Percentiles rank a stretch among this genome's conserved stretches.
These are phyloP conservation scores for Ephialtes manifestator DNA, from an alignment of 2,888 invertebrate genomes.

Conservation along the genomic window DNA sequence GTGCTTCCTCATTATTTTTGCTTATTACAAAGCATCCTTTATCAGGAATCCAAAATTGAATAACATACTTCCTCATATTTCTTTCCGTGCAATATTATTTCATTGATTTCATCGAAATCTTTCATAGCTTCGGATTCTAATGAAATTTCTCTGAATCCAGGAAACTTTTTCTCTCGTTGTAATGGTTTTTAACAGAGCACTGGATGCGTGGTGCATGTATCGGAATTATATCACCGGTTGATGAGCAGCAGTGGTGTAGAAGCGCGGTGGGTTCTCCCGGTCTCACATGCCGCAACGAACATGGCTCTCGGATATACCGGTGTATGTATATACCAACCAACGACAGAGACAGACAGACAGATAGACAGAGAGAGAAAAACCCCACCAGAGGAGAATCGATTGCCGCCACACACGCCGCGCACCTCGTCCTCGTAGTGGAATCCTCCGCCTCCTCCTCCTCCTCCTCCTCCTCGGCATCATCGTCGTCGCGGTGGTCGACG, in stretches of 20 bases:
- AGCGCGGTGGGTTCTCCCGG: constrained; percentile 55
- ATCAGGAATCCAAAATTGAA: too few relatives aligned
- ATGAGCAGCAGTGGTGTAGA: constrained; percentile 8
- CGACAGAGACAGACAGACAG: not conserved
- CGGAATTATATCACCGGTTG: constrained; percentile 37
- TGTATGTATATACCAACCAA: not conserved
- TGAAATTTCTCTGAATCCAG: too few relatives aligned
- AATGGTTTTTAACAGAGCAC: too few relatives aligned
- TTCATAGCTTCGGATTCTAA: too few relatives aligned
- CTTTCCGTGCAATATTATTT: too few relatives aligned
- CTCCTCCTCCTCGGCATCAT: constrained; percentile 22
- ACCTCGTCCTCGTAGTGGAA: constrained; percentile 65
- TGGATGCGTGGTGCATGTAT: not conserved
- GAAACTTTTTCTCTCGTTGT: too few relatives aligned
- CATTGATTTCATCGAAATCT: too few relatives aligned
- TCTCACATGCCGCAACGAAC: constrained; percentile 66
- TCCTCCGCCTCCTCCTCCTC: constrained; percentile 16
- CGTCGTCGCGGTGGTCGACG: constrained; percentile 32
- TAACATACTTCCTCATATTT: too few relatives aligned
- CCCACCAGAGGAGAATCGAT: constrained; percentile 75
- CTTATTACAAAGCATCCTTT: too few relatives aligned
- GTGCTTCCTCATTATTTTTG: too few relatives aligned
- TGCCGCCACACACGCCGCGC: constrained; percentile 67
- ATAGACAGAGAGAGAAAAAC: constrained; percentile 25
- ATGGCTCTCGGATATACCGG: constrained; percentile 43